These are phyloP conservation scores for human DNA, from an alignment of 2,113 vertebrate species.

Conservation along the genomic window DNA sequence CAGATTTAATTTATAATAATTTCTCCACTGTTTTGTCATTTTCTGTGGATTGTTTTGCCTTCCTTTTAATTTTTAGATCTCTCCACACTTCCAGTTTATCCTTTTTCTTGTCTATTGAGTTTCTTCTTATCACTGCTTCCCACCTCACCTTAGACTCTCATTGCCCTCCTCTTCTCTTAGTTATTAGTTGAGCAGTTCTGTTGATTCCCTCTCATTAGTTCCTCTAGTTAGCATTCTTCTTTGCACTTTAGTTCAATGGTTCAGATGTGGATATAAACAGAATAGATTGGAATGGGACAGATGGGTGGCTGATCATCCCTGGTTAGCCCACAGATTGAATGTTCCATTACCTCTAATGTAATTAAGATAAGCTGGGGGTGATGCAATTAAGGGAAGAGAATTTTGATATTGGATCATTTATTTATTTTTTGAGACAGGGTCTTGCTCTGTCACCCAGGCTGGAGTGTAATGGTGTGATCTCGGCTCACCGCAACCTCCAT, in stretches of 20 bases:
- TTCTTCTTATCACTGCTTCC: background rate
- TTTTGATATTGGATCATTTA: slow-evolving; percentile 44
- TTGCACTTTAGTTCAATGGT: background rate
- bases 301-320: background rate
- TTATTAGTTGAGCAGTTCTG: background rate
- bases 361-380: slow-evolving; percentile 44
- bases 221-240: slow-evolving; percentile 15
- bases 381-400: slow-evolving; percentile 45
- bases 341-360: slow-evolving; percentile 40
- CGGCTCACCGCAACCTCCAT: no score
- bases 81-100: background rate
- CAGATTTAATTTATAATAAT: background rate
- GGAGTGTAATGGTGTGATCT: no score
- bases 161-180: background rate
- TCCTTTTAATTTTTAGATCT: background rate
- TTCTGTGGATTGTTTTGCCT: background rate
- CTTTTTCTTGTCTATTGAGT: background rate
- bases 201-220: background rate
- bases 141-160: background rate
- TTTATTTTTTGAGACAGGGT: background rate
- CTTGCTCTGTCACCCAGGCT: no score
- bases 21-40: background rate
- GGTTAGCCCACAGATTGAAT: slow-evolving; percentile 43
- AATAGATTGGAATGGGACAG: slow-evolving; percentile 29
- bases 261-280: background rate